Conservation (phyloP, 1,140 invertebrate genomes). For the Pantala flavescens region DNA sequence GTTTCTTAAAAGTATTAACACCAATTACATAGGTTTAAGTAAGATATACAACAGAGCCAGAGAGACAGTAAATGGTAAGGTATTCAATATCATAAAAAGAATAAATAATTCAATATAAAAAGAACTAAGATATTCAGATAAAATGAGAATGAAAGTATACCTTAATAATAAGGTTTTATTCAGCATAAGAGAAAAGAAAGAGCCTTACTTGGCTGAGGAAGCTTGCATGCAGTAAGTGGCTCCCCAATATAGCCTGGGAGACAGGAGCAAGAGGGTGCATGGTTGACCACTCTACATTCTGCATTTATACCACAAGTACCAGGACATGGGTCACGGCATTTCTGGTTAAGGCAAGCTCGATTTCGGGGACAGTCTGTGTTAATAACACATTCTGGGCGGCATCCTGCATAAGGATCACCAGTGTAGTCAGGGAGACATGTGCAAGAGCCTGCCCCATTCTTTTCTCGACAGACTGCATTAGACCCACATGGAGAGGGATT, state of each 20-base stretch:
- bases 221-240: slow-evolving; percentile 55
- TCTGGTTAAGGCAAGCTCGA: slow-evolving; percentile 58
- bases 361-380: slow-evolving; percentile 61
- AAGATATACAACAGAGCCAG: no score
- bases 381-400: slow-evolving; percentile 61
- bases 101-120: no score
- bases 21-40: no score
- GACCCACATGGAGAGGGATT: slow-evolving; percentile 55
- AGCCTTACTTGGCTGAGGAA: slow-evolving; percentile 23
- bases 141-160: background rate
- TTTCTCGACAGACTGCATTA: slow-evolving; percentile 55
- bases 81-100: no score
- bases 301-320: slow-evolving; percentile 64
- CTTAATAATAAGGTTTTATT: no score
- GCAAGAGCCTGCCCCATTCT: slow-evolving; percentile 56
- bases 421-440: slow-evolving; percentile 55
- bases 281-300: slow-evolving; percentile 58
- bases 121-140: background rate
- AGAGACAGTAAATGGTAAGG: no score
- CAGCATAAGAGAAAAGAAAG: background rate
- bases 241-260: slow-evolving; percentile 59
- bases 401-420: slow-evolving; percentile 53
- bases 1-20: no score
- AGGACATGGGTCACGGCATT: slow-evolving; percentile 64
- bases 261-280: slow-evolving; percentile 64